Evolutionary conservation across 2,113 vertebrate species (phyloP).

Genomic region (Megaceryle maxima): DNA sequence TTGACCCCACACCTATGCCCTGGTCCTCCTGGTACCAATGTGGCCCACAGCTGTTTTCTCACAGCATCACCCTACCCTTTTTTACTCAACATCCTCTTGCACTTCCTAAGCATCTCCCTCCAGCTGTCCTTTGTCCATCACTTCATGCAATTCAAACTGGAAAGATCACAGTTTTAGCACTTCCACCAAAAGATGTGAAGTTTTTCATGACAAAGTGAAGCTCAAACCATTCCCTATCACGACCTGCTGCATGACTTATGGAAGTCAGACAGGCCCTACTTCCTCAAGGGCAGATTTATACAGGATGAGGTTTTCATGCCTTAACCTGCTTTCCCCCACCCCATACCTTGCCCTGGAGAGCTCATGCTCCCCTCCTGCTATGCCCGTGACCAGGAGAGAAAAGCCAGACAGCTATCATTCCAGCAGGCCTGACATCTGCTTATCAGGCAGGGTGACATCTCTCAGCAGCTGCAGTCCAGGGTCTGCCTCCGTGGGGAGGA

Average conservation of each 20-base stretch:
- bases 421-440: neutral
- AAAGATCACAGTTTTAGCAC: neutral
- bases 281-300: neutral
- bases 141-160: neutral
- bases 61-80: neutral
- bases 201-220: neutral
- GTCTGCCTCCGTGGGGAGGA: neutral
- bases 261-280: neutral
- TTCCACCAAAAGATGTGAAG: accelerated
- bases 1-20: no score
- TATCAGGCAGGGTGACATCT: neutral
- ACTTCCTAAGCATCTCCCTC: neutral
- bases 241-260: neutral
- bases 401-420: slow-evolving; percentile 1
- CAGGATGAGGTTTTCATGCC: neutral
- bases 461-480: slow-evolving; percentile 5
- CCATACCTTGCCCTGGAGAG: neutral
- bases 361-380: neutral
- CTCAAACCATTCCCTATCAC: accelerated
- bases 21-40: neutral
- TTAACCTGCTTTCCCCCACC: neutral
- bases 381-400: neutral
- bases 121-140: neutral
- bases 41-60: neutral
- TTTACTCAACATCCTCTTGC: neutral